Evolutionary conservation across 2,797 vertebrate species (phyloP), one percentile per base, ranked within the genome.

Genomic region (Helarctos malayanus): DNA sequence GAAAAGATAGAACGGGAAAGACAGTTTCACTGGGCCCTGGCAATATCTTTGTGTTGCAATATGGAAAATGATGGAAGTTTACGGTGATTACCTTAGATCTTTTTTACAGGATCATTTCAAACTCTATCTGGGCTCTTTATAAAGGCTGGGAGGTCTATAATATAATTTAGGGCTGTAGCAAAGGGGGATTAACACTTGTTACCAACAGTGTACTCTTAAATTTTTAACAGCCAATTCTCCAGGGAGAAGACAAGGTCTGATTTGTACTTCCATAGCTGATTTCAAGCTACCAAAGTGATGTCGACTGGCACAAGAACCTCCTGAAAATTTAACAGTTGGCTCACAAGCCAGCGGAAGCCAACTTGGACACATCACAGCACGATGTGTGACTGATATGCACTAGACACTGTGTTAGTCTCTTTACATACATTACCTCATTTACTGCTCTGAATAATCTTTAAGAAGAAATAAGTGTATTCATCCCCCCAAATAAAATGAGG

Each of bases 91-190:
- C 15, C 73, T 96, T 91, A 86, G 88, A 89, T 95, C 69, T 18
- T 84, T 32, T 95, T 95, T 94, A 68, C 27, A 86, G 63, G 52
- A 32, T 80, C 29, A 65, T 49, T 88, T 94, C 83, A 76, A 73
- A 87, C 85, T 93, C 95, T 91, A 19, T 54, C 52, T 23, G 61
- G 38, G 61, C 81, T 78, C 3, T 82, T 97, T 90, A 49, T 41
- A 97, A 93, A 63, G 83, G 14, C 82, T 90, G 59, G 63, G 11
- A 80, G 68, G 27, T 49, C 89, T 88, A 29, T 78, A 71, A 84
- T 38, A 78, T 45, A 97, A 93, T 94, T 89, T 86, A n/a, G 63
- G 92, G 65, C 57, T 91, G 35, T 93, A 38, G 71, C 18, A n/a
- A 87, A 94, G 13, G 57, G 16, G 45, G 49, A 81, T 81, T 76